Percentiles rank a stretch among this genome's conserved stretches.
These are phyloP conservation scores for Xanthia togata DNA, from an alignment of 2,888 invertebrate genomes.

Conservation along the genomic window DNA sequence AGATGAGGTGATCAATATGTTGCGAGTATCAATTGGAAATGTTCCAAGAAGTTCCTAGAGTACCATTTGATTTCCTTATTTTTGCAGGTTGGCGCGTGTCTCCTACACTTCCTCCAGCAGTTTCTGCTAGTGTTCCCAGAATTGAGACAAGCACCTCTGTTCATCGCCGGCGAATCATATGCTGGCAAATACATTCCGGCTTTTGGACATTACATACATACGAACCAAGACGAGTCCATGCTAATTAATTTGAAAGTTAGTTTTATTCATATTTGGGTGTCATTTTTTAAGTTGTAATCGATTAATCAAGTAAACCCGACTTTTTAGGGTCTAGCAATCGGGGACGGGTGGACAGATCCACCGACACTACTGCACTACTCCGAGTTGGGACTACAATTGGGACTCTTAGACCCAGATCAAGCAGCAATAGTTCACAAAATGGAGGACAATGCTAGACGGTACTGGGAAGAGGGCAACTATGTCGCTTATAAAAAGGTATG, in stretches of 20 bases:
- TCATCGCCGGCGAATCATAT: conserved; percentile 88
- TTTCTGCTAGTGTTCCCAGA: conserved; percentile 83
- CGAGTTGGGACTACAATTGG: conserved; percentile 53
- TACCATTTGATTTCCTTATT: conserved; percentile 75
- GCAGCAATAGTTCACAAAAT: conserved; percentile 28
- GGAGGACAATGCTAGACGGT: conserved; percentile 42
- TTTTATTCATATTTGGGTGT: not conserved
- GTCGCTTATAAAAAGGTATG: no score
- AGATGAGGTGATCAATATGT: conserved; percentile 56
- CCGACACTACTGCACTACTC: conserved; percentile 52
- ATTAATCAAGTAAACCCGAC: not conserved
- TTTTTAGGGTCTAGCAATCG: conserved; percentile 59
- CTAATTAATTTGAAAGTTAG: conserved; percentile 69
- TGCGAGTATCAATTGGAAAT: not conserved
- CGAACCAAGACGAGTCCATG: conserved; percentile 58
- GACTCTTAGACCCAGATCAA: conserved; percentile 45
- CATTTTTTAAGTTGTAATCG: not conserved
- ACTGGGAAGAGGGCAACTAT: conserved; percentile 40
- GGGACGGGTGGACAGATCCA: conserved; percentile 60
- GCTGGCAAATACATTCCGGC: conserved; percentile 87
- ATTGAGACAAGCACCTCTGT: conserved; percentile 79
- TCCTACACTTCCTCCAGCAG: conserved; percentile 23
- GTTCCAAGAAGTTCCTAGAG: conserved; percentile 83
- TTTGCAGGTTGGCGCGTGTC: conserved; percentile 64
- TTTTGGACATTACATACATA: conserved; percentile 62